These are phyloP conservation scores for Cerastis leucographa DNA, from an alignment of 2,888 invertebrate genomes.

Conservation along the genomic window DNA sequence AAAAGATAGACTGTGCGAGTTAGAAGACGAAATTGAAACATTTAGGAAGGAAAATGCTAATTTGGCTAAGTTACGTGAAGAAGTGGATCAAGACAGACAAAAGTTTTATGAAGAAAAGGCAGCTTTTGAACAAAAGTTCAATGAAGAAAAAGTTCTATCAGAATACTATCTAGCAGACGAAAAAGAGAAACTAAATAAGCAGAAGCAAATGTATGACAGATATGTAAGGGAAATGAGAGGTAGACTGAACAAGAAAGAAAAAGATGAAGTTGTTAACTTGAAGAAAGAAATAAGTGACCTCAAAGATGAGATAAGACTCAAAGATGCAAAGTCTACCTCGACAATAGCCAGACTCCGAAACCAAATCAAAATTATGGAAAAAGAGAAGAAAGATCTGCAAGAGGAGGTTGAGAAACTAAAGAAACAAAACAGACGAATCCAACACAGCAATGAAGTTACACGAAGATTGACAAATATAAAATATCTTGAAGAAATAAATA, in stretches of 20 bases:
- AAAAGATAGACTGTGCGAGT: slow-evolving; percentile 91
- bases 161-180: slow-evolving; percentile 93
- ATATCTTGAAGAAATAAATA: slow-evolving; percentile 94
- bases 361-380: slow-evolving; percentile 93
- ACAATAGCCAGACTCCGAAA: slow-evolving; percentile 93
- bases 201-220: slow-evolving; percentile 92
- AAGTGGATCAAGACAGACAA: slow-evolving; percentile 91
- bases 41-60: slow-evolving; percentile 88
- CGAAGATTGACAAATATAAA: slow-evolving; percentile 92
- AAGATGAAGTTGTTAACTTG: slow-evolving; percentile 92
- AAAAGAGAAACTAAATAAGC: slow-evolving; percentile 92
- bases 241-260: slow-evolving; percentile 92
- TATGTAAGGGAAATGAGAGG: slow-evolving; percentile 93
- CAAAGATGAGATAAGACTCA: slow-evolving; percentile 92
- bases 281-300: slow-evolving; percentile 92
- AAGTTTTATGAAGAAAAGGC: slow-evolving; percentile 92
- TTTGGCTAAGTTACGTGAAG: slow-evolving; percentile 90
- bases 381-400: slow-evolving; percentile 92
- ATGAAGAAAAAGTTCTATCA: slow-evolving; percentile 92
- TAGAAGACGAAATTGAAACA: slow-evolving; percentile 92
- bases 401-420: slow-evolving; percentile 92
- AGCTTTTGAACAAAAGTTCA: slow-evolving; percentile 90
- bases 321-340: slow-evolving; percentile 93
- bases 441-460: slow-evolving; percentile 90
- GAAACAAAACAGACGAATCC: slow-evolving; percentile 92